Evolutionary conservation across 2,797 vertebrate species (phyloP).

Genomic region (Otolemur crassicaudatus): DNA sequence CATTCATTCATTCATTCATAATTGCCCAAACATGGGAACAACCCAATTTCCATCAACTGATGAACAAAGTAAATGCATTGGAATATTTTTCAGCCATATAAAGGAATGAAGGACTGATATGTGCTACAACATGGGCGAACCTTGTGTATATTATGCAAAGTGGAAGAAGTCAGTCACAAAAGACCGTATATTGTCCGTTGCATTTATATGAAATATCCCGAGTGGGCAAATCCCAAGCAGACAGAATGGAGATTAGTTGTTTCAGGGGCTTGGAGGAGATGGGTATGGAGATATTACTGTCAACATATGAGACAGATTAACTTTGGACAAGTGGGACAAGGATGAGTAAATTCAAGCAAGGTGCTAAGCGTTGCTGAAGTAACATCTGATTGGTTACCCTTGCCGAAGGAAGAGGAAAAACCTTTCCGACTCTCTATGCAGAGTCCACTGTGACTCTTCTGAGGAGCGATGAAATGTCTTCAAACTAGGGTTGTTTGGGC

Average conservation of each 20-base stretch:
- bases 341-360: neutral
- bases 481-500: neutral
- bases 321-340: neutral
- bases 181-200: neutral
- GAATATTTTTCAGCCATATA: neutral
- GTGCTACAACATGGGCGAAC: neutral
- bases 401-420: neutral
- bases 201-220: neutral
- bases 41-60: neutral
- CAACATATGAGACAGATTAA: neutral
- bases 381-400: neutral
- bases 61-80: neutral
- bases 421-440: neutral
- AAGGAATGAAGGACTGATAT: neutral
- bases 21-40: neutral
- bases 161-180: neutral
- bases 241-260: neutral
- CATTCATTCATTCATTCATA: neutral
- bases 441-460: neutral
- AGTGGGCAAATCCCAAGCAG: neutral
- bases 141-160: neutral
- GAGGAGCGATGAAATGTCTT: neutral
- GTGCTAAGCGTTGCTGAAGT: neutral
- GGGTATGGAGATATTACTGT: neutral
- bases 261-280: neutral